Evolutionary conservation across 2,797 vertebrate genomes (phyloP).

Genomic region (Malurus leucopterus): DNA sequence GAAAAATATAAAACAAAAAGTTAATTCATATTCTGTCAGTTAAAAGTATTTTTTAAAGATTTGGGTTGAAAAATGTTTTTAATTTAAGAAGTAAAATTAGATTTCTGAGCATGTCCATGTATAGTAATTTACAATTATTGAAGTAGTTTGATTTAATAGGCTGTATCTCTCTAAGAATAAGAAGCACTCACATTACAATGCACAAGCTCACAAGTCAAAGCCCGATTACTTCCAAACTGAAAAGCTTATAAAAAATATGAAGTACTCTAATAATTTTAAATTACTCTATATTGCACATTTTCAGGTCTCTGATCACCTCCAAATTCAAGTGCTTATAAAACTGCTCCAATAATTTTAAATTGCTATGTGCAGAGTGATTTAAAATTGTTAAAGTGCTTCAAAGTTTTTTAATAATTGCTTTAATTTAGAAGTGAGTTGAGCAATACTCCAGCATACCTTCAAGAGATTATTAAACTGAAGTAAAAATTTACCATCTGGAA

Average conservation of each 20-base stretch:
- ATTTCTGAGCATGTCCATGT: constrained; percentile 35
- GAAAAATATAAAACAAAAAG: not conserved
- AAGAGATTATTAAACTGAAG: constrained; percentile 65
- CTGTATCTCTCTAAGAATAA: constrained; percentile 41
- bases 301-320: constrained; percentile 76
- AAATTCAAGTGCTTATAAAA: constrained; percentile 77
- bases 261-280: constrained; percentile 76
- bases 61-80: constrained; percentile 58
- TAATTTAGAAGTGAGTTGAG: constrained; percentile 71
- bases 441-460: constrained; percentile 63
- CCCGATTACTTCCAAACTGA: constrained; percentile 59
- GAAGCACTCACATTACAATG: constrained; percentile 39
- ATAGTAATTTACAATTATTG: constrained; percentile 50
- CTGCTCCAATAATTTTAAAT: constrained; percentile 75
- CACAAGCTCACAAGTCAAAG: constrained; percentile 59
- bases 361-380: constrained; percentile 71
- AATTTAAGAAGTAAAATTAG: constrained; percentile 53
- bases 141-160: constrained; percentile 60
- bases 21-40: constrained; percentile 16
- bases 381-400: constrained; percentile 74
- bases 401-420: constrained; percentile 74
- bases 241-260: constrained; percentile 73
- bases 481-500: constrained; percentile 63
- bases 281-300: constrained; percentile 71
- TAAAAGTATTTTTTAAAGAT: constrained; percentile 20